Evolutionary conservation across 2,797 vertebrate species (phyloP).

Genomic region (Megalops cyprinoides): DNA sequence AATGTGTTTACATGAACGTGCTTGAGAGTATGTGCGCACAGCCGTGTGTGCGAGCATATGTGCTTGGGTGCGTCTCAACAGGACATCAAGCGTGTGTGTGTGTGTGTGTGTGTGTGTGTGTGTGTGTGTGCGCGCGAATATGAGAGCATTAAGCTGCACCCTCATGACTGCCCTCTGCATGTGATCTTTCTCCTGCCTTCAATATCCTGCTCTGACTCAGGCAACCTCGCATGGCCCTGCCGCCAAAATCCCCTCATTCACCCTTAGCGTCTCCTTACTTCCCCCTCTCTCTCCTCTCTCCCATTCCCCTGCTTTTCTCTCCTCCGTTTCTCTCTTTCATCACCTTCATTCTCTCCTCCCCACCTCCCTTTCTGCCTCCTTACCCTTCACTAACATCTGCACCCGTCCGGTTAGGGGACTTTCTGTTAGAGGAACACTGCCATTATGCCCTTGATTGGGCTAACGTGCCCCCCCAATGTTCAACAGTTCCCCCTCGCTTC

Average conservation of each 20-base stretch:
- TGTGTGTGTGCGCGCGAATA: background rate
- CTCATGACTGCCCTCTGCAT: constrained; percentile 43
- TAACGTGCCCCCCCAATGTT: no score
- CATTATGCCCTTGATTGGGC: no score
- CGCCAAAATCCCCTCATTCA: no score
- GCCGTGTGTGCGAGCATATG: background rate
- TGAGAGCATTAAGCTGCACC: constrained; percentile 29
- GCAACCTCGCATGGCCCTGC: constrained; percentile 41
- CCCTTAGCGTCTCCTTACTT: no score
- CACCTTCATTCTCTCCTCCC: no score
- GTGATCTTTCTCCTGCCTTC: constrained; percentile 45
- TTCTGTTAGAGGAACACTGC: no score
- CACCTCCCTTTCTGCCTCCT: background rate
- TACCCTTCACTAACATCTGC: background rate
- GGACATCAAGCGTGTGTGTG: background rate
- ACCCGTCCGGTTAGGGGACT: no score
- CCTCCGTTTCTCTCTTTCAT: background rate
- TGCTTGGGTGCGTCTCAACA: no score
- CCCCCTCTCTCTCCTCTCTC: background rate
- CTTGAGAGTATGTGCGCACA: background rate
- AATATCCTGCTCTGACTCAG: constrained; percentile 33
- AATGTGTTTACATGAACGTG: background rate
- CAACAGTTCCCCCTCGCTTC: no score
- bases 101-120: background rate
- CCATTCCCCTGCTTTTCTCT: no score